Evolutionary conservation across 2,888 invertebrate genomes (phyloP), one percentile per base, ranked within the genome.

Genomic region (Caenorhabditis sp.): DNA sequence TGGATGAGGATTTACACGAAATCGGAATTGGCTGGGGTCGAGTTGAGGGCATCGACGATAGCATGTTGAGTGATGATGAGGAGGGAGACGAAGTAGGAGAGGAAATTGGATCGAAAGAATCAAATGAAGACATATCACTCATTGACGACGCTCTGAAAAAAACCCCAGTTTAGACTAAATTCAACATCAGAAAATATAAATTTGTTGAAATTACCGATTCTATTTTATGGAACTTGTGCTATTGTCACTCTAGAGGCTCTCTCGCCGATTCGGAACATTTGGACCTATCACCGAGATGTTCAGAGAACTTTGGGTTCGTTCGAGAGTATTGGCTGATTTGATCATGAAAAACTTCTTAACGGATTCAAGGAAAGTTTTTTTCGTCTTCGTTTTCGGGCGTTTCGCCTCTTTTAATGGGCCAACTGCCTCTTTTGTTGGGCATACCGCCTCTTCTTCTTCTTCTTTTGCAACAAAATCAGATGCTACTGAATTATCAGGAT

Each of bases 1-100:
- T 69, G 19, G 54, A 54, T 10, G 82, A 76, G 16, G 76, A 72
- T 76, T 82, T 82, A 54, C 82, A 82, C 0, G 82, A 75, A 38
- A 35, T 38, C 6, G 69, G 70, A 54, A 63, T 63, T 7, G 70
- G 63, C 22, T 69, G 69, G 12, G 75, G 58, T 14, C 58, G 31
- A 16, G 81, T 63, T 16, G 81, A 19, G 1, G 75, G 58, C 22
- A 54, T 47, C 3, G 41, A 59, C 8, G 66, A 12, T 19, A 66
- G 49, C 70, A 64, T 82, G 44, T 76, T 82, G 19, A 77, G 66
- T 1, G 82, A 82, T 38, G 76, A 73, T 16, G 82, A 76, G 0
- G 82, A 82, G 2, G 76, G 64, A 10, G 82, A 77, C n/a, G 76
- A 44, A 26, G 26, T 12, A n/a, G 72, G 82, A 3, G 63, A 51